These are phyloP conservation scores for Apeltes quadracus DNA, from an alignment of 2,113 vertebrate species.

Conservation along the genomic window DNA sequence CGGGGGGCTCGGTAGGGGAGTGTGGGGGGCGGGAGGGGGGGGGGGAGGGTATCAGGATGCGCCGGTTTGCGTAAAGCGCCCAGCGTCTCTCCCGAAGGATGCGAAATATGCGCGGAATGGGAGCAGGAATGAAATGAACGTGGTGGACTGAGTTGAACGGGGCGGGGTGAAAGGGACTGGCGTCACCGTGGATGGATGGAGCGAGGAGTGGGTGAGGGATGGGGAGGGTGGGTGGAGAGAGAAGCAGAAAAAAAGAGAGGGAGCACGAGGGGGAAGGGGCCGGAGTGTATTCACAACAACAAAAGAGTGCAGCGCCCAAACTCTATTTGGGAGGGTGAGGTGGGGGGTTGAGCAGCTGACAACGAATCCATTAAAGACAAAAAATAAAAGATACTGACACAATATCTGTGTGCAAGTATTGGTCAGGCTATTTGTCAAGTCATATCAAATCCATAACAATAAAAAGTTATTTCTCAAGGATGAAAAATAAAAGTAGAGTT, in stretches of 20 bases:
- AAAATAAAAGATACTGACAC: background rate
- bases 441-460: background rate
- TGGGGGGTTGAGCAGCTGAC: conserved; percentile 47
- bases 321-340: conserved; percentile 55
- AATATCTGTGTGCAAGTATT: background rate
- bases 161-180: conserved; percentile 82
- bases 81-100: conserved; percentile 87
- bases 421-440: background rate
- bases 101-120: conserved; percentile 98
- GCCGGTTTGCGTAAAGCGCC: conserved; percentile 79
- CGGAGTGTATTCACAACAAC: conserved; percentile 69
- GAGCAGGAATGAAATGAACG: conserved; percentile 98
- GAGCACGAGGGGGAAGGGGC: conserved; percentile 52
- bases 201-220: conserved; percentile 61
- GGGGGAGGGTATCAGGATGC: conserved; percentile 35
- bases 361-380: background rate
- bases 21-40: no score
- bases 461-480: background rate
- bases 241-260: conserved; percentile 13
- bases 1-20: no score
- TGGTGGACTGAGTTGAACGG: conserved; percentile 86
- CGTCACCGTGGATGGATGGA: conserved; percentile 84
- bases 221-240: conserved; percentile 50
- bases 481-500: background rate
- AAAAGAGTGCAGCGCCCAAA: conserved; percentile 71